Conservation (phyloP, 2,797 vertebrate genomes). For the Sebastes taczanowskii region DNA sequence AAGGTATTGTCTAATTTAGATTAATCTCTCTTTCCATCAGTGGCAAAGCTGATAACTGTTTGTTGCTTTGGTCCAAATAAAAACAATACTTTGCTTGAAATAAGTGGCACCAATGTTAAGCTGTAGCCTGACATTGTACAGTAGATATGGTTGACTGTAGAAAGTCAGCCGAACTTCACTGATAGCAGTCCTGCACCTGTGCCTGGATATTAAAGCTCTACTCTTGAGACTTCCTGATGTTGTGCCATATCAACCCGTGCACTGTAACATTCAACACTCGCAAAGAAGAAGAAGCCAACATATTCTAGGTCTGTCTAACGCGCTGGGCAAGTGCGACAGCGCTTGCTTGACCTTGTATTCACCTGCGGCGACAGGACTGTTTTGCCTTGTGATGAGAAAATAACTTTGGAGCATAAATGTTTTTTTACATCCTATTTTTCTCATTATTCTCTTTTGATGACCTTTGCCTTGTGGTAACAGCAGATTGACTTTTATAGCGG, state of each 20-base stretch:
- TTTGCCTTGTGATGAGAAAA: constrained; percentile 80
- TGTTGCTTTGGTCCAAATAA: constrained; percentile 70
- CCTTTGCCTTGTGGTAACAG: constrained; percentile 68
- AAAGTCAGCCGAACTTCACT: constrained; percentile 52
- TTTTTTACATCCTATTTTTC: constrained; percentile 60
- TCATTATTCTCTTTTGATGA: constrained; percentile 64
- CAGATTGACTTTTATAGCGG: constrained; percentile 59
- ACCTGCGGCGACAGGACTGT: constrained; percentile 75
- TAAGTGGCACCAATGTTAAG: constrained; percentile 59
- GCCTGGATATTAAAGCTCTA: constrained; percentile 63
- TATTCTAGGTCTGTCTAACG: constrained; percentile 48
- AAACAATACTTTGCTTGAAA: constrained; percentile 62
- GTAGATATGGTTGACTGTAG: constrained; percentile 51
- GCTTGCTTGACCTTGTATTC: constrained; percentile 58
- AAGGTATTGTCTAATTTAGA: constrained; percentile 73
- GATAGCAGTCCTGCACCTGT: constrained; percentile 66
- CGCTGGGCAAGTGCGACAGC: constrained; percentile 40
- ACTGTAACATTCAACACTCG: constrained; percentile 61
- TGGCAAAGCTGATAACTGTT: constrained; percentile 62
- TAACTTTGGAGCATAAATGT: constrained; percentile 54
- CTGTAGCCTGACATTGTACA: constrained; percentile 53
- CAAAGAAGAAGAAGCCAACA: constrained; percentile 61
- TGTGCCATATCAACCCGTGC: constrained; percentile 75
- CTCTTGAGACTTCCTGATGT: constrained; percentile 51
- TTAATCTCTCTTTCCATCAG: constrained; percentile 60